Evolutionary conservation across 1,140 invertebrate genomes (phyloP).

Genomic region (Drosophila kepulauana): DNA sequence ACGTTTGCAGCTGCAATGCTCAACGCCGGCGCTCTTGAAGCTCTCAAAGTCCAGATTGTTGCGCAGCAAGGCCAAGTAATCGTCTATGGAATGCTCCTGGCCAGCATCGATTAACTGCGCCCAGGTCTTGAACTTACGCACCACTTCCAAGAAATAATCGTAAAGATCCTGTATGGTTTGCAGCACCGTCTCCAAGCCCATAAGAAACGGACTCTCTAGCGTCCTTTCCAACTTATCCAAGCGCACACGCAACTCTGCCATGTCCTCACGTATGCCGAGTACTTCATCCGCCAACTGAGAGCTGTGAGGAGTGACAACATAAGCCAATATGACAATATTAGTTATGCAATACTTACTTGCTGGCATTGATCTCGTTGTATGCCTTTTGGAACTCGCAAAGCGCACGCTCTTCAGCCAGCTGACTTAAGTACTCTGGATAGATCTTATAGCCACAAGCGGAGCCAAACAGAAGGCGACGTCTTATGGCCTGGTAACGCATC

Average conservation of each 20-base stretch:
- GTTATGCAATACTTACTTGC: conserved; percentile 46
- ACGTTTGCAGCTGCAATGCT: conserved; percentile 68
- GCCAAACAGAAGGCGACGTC: conserved; percentile 48
- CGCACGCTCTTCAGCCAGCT: conserved; percentile 57
- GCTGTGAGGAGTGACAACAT: background rate
- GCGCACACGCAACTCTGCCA: conserved; percentile 47
- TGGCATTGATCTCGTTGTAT: conserved; percentile 50
- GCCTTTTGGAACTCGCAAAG: conserved; percentile 63
- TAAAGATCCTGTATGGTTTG: conserved; percentile 57
- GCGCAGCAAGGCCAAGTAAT: conserved; percentile 59
- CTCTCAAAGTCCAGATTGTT: conserved; percentile 41
- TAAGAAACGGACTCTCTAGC: conserved; percentile 44
- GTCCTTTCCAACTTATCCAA: conserved; percentile 51
- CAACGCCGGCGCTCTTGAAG: conserved; percentile 54
- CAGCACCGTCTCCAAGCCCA: conserved; percentile 37
- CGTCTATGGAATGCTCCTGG: conserved; percentile 65
- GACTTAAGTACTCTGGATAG: conserved; percentile 66
- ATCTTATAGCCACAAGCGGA: conserved; percentile 52
- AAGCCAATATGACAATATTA: background rate
- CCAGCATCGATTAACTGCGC: conserved; percentile 64
- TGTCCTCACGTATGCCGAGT: conserved; percentile 32
- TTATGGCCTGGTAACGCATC: conserved; percentile 66
- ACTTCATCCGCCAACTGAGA: conserved; percentile 33
- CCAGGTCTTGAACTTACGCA: conserved; percentile 58
- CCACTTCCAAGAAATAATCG: conserved; percentile 63